phyloP scores from a whole-genome alignment of 1,140 invertebrate genomes.

The Leptonema lineaticorne region DNA sequence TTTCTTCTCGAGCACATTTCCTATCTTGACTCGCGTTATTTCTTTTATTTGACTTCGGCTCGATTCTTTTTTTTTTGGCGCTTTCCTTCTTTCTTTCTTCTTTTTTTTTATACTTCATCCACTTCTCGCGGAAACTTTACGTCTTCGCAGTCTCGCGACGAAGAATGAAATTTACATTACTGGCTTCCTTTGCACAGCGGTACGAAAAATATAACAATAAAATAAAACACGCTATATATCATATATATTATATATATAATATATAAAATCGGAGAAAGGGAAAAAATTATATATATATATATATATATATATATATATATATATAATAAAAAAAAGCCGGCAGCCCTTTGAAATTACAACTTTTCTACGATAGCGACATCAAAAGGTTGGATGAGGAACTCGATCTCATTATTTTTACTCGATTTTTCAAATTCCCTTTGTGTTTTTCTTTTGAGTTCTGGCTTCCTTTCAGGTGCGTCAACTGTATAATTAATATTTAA shows the following conservation, averaged over 20 bases:
- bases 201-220: too few relatives aligned
- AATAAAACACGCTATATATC: too few relatives aligned
- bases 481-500: neutral
- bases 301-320: too few relatives aligned
- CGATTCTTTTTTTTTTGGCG: neutral
- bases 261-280: neutral
- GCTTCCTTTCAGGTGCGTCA: neutral
- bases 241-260: too few relatives aligned
- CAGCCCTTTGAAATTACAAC: conserved; percentile 18
- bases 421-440: conserved; percentile 15
- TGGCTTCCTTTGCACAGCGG: too few relatives aligned
- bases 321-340: neutral
- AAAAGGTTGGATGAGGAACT: conserved; percentile 7
- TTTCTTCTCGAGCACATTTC: neutral
- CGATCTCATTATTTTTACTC: conserved; percentile 16
- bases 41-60: conserved; percentile 13
- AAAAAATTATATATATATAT: neutral
- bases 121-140: conserved; percentile 7
- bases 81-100: neutral
- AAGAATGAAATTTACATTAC: conserved; percentile 15
- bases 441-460: conserved; percentile 15
- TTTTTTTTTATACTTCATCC: too few relatives aligned
- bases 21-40: neutral
- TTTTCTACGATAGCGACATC: neutral
- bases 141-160: neutral